A percentile compares a stretch with the other conserved stretches of the same genome.
phyloP scores from a whole-genome alignment of 2,797 vertebrate species.

The Gambelia wislizenii region DNA sequence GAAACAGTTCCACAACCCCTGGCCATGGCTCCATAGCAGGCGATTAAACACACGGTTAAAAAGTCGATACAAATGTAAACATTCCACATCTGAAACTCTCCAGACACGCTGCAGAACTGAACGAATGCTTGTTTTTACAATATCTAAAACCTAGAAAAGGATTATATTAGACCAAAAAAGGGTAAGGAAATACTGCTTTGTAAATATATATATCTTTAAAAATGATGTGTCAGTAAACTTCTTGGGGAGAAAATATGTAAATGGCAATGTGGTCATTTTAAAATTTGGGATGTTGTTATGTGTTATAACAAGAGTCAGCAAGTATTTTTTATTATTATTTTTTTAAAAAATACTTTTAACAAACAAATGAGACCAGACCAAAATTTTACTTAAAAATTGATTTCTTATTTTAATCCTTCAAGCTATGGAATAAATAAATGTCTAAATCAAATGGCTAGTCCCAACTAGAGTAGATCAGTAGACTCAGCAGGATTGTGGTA shows the following conservation, averaged over 20 bases:
- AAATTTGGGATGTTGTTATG: constrained; percentile 14
- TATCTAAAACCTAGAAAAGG: constrained; percentile 91
- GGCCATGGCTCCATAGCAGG: constrained; percentile 96
- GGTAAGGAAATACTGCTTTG: constrained; percentile 34
- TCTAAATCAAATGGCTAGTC: too few species aligned
- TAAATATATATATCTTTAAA: constrained; percentile 20
- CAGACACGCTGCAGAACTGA: constrained; percentile 91
- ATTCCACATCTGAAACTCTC: constrained; percentile 92
- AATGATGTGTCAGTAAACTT: neutral
- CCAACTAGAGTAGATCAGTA: too few species aligned
- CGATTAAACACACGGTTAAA: constrained; percentile 95
- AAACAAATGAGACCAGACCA: constrained; percentile 57
- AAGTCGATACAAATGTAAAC: constrained; percentile 90
- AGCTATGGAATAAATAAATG: neutral
- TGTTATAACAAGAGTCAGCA: constrained; percentile 16
- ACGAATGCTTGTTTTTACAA: constrained; percentile 91
- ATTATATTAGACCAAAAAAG: constrained; percentile 53
- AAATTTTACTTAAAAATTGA: constrained; percentile 39
- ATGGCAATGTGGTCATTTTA: neutral
- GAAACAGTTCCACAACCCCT: constrained; percentile 97
- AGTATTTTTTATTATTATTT: too few species aligned
- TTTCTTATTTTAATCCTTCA: neutral
- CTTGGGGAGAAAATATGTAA: neutral
- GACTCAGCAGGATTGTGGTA: too few species aligned
- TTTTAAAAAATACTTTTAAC: constrained; percentile 54